Percentiles rank a stretch among this genome's conserved stretches.
Evolutionary conservation across 2,797 vertebrate species (phyloP).

Genomic region (Sphenodon punctatus): DNA sequence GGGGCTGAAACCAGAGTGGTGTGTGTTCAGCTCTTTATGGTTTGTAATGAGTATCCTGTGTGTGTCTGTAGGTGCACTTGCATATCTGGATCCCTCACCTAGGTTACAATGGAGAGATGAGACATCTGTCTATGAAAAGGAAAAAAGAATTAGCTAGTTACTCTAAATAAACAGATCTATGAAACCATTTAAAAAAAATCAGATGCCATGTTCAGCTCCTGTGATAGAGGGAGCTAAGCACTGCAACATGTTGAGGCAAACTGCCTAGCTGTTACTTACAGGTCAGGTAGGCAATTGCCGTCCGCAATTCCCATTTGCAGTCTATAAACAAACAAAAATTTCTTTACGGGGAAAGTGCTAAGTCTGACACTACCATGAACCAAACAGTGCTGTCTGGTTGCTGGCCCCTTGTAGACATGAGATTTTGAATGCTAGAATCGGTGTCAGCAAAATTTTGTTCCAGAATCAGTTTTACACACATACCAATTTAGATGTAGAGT

Average conservation of each 20-base stretch:
- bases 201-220: neutral
- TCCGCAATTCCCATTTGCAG: no score
- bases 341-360: neutral
- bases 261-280: no score
- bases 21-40: neutral
- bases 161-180: no score
- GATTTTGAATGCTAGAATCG: neutral
- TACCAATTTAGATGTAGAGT: neutral
- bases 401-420: neutral
- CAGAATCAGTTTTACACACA: neutral
- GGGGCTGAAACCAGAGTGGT: neutral
- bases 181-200: neutral
- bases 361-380: neutral
- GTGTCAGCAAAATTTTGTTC: neutral
- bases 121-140: neutral
- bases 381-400: neutral
- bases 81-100: neutral
- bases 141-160: neutral
- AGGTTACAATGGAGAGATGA: neutral
- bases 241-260: no score
- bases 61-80: neutral
- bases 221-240: neutral
- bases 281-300: no score
- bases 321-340: no score
- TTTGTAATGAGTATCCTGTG: neutral